These are phyloP conservation scores for Phragmatobia fuliginosa DNA, from an alignment of 2,888 invertebrate species.

Conservation along the genomic window DNA sequence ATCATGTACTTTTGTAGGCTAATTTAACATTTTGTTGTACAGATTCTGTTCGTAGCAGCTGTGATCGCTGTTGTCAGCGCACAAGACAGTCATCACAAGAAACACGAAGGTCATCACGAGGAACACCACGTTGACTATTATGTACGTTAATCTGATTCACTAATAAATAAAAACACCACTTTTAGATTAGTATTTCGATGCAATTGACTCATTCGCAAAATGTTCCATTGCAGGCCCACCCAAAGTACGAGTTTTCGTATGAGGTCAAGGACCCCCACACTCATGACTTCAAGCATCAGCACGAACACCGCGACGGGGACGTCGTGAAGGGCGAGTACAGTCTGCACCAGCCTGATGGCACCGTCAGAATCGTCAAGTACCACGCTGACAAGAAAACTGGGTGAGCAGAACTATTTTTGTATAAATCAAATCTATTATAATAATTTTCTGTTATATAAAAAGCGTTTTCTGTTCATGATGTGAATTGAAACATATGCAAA, in stretches of 20 bases:
- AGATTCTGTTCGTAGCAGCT: not conserved
- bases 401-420: constrained; percentile 52
- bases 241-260: constrained; percentile 80
- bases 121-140: constrained; percentile 27
- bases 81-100: constrained; percentile 14
- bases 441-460: not conserved
- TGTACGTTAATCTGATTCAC: constrained; percentile 8
- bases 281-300: constrained; percentile 84
- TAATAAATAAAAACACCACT: not conserved
- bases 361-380: constrained; percentile 76
- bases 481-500: too few relatives aligned
- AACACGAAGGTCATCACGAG: constrained; percentile 13
- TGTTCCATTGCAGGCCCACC: constrained; percentile 27
- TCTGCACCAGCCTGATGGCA: constrained; percentile 73
- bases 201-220: not conserved
- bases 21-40: not conserved
- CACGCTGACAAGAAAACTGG: constrained; percentile 78
- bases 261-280: constrained; percentile 82
- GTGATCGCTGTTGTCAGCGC: constrained; percentile 7
- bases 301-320: constrained; percentile 83
- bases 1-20: not conserved
- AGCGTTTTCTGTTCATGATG: not conserved
- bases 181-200: not conserved
- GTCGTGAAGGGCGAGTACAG: constrained; percentile 78
- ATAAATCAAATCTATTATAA: too few relatives aligned